Percentiles rank a stretch among this genome's conserved stretches.
These are phyloP conservation scores for Pyralis farinalis DNA, from an alignment of 2,888 invertebrate species.

Conservation along the genomic window DNA sequence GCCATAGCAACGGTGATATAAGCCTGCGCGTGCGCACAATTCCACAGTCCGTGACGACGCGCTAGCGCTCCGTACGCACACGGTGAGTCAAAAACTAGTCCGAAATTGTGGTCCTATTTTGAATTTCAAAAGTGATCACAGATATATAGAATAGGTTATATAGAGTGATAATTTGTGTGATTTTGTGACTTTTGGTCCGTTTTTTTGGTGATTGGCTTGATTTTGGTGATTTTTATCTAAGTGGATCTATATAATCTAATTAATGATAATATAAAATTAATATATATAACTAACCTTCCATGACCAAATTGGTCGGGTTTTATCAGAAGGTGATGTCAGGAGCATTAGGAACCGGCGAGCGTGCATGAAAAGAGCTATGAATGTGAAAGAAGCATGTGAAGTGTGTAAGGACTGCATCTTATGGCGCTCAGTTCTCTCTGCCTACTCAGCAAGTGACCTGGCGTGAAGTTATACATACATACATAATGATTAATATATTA, in stretches of 20 bases:
- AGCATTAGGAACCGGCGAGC: too few species aligned
- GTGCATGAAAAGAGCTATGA: too few species aligned
- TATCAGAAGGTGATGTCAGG: too few species aligned
- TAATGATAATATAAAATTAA: not conserved
- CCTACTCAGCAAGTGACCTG: too few species aligned
- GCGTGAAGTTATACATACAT: too few species aligned
- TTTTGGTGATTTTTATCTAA: too few species aligned
- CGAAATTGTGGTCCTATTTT: slow-evolving; percentile 7
- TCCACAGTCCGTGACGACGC: slow-evolving; percentile 58
- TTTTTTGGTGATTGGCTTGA: not conserved
- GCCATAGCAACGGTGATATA: slow-evolving; percentile 51
- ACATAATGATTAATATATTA: too few species aligned
- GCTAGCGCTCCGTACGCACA: slow-evolving; percentile 62
- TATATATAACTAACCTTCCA: too few species aligned
- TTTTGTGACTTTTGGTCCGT: not conserved
- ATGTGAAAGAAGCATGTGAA: too few species aligned
- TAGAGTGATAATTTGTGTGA: slow-evolving; percentile 3
- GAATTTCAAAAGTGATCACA: slow-evolving; percentile 5
- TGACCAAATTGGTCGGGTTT: too few species aligned
- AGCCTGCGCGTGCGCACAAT: slow-evolving; percentile 35
- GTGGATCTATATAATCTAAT: not conserved
- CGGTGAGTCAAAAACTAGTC: slow-evolving; percentile 56
- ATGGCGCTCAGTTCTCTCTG: too few species aligned
- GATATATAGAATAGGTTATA: not conserved
- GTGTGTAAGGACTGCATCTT: too few species aligned